Evolutionary conservation across 2,888 invertebrate genomes (phyloP).

Genomic region (Neocrepidodera transversa): DNA sequence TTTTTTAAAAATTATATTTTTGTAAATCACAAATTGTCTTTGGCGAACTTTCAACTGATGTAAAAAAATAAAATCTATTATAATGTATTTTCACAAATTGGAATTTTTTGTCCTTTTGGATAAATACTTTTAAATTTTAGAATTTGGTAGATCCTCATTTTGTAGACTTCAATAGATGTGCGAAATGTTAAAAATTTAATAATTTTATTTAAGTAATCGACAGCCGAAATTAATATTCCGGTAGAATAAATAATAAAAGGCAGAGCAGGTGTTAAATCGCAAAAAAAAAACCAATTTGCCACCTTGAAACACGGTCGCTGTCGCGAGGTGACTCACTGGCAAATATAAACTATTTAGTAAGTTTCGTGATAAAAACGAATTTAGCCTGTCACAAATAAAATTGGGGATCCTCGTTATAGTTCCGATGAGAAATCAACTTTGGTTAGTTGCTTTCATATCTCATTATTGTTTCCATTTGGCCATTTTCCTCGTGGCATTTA

Average conservation of each 20-base stretch:
- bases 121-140: too few relatives aligned
- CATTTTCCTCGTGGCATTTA: background rate
- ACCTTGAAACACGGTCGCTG: background rate
- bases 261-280: background rate
- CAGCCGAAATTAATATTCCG: background rate
- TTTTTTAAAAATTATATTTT: too few relatives aligned
- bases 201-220: too few relatives aligned
- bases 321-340: conserved; percentile 7
- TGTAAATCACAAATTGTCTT: too few relatives aligned
- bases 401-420: background rate
- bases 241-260: background rate
- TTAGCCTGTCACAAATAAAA: conserved; percentile 5
- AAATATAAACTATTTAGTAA: conserved; percentile 16
- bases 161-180: too few relatives aligned
- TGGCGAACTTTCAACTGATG: too few relatives aligned
- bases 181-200: too few relatives aligned
- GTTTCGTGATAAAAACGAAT: conserved; percentile 17
- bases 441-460: conserved; percentile 9
- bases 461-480: conserved; percentile 4
- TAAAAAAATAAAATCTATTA: too few relatives aligned
- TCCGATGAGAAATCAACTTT: conserved; percentile 14
- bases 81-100: too few relatives aligned
- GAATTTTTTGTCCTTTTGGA: too few relatives aligned
- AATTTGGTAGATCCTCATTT: too few relatives aligned
- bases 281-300: background rate